Evolutionary conservation across 1,140 invertebrate genomes (phyloP), one percentile per base, ranked within the genome.

Genomic region (Zaprionus capensis): DNA sequence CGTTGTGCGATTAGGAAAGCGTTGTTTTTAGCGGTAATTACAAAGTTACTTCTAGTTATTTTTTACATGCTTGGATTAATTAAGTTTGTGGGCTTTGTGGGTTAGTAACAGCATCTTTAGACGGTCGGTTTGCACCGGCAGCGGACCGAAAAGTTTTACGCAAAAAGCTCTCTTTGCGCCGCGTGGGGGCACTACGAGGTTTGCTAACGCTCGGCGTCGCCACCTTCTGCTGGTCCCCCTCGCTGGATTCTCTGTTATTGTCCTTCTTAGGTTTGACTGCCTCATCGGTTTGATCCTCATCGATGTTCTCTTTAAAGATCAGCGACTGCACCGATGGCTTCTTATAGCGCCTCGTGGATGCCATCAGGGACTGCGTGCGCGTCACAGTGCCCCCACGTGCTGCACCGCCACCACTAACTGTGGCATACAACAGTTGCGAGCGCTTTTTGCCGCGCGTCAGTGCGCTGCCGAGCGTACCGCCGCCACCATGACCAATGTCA

Each of bases 161-260:
- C 56, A 93, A 74, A 79, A 93, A 93, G 76, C 92, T 93, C 75
- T 93, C 86, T 73, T 92, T 92, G 64, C 87, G 91, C 1, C 76
- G 71, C 46, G 81, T 58, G 64, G 79, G 59, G 58, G 70, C 34
- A 63, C 69, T 63, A 57, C 72, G 72, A 34, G 22, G 9, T 28
- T 56, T 56, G 15, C 15, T 7, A 9, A 17, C 36, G n/a, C 6
- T 51, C 55, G 22, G 31, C 36, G 24, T 1, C 9, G 4, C 5
- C 5, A n/a, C 7, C 38, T 41, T 2, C 7, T 14, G 20, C 64
- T 46, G 31, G 9, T 34, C 31, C 31, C 2, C 38, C 9, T 44
- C 38, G 28, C 14, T 31, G 1, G 15, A 1, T 38, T 44, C 22
- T 15, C 14, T 5, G 4, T 12, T 5, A 38, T 2, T n/a, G 3